phyloP scores from a whole-genome alignment of 2,113 vertebrate species.

The Lagopus muta region DNA sequence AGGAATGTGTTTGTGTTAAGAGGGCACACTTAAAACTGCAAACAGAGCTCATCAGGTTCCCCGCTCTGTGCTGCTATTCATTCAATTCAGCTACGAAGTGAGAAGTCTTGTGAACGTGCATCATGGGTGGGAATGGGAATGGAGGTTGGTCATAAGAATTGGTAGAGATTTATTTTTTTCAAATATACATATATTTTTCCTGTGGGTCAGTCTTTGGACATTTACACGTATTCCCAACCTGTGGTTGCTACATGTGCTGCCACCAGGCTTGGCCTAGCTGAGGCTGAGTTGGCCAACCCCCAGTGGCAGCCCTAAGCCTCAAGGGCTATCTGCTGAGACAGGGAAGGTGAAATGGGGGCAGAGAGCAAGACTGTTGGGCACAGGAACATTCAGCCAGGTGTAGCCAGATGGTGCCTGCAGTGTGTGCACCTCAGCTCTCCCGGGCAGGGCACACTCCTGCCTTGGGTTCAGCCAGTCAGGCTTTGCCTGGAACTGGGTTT shows the following conservation, averaged over 20 bases:
- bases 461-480: background rate
- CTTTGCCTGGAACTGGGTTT: background rate
- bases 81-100: background rate
- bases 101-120: background rate
- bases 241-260: background rate
- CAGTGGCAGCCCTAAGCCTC: background rate
- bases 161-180: background rate
- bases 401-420: background rate
- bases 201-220: background rate
- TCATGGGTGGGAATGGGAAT: background rate
- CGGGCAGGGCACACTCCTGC: background rate
- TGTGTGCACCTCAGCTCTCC: background rate
- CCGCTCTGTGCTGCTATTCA: background rate
- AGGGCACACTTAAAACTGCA: fast-evolving
- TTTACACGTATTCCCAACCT: background rate
- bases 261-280: background rate
- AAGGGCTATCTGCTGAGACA: no score
- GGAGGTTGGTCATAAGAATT: background rate
- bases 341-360: no score
- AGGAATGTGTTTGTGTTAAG: background rate
- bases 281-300: background rate
- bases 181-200: background rate
- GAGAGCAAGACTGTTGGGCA: fast-evolving
- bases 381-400: background rate
- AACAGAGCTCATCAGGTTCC: fast-evolving